Conservation (phyloP, 2,888 invertebrate genomes). For the Synergus umbraculus region DNA sequence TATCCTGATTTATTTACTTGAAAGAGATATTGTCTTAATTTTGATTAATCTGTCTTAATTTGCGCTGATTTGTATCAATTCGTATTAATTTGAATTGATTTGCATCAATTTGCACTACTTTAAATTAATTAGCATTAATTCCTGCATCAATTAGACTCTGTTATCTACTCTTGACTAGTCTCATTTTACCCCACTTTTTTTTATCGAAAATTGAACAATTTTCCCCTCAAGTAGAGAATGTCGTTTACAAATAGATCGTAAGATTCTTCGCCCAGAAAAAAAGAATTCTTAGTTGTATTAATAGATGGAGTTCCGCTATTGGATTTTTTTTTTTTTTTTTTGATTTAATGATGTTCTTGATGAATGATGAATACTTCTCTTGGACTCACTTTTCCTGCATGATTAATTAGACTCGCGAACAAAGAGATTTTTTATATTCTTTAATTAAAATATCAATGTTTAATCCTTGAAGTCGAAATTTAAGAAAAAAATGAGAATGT, state of each 20-base stretch:
- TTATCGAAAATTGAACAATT: background rate
- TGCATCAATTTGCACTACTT: background rate
- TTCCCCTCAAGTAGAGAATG: background rate
- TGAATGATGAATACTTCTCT: conserved; percentile 22
- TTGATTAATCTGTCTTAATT: background rate
- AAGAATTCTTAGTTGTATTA: background rate
- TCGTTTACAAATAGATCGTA: conserved; percentile 9
- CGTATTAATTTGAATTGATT: background rate
- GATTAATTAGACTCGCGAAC: conserved; percentile 30
- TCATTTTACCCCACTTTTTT: background rate
- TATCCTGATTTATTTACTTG: background rate
- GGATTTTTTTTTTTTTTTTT: conserved; percentile 1
- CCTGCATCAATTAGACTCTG: background rate
- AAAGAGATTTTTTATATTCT: conserved; percentile 1
- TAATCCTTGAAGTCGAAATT: conserved; percentile 6
- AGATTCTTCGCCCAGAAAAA: background rate
- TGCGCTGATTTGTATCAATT: background rate
- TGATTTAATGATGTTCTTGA: conserved; percentile 18
- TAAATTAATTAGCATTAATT: background rate
- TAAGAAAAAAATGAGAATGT: background rate
- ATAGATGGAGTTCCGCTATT: background rate
- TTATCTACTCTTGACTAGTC: conserved; percentile 14
- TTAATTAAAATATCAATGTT: conserved; percentile 31
- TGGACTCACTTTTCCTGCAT: conserved; percentile 25
- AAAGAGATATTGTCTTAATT: background rate